Base-by-base conservation (phyloP, 2,797 vertebrate genomes). In the Siniperca scherzeri region DNA sequence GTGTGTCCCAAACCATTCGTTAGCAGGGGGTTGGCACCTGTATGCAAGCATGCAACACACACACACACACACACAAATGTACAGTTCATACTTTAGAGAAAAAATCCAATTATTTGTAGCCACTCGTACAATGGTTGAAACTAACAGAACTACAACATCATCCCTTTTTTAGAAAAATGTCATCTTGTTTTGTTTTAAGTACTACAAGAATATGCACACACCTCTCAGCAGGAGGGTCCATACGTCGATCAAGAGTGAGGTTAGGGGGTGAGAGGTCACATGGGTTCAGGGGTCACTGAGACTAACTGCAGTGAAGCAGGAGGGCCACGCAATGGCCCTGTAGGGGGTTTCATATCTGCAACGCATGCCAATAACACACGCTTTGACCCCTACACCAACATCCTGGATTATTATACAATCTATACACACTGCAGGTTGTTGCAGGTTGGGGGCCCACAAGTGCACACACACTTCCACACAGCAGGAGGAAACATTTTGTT, bases 1-100 rank as follows among this genome's bases (percentile, higher is more conserved):
- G 96, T 97, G 88, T 99, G 98, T 75, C 97, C 98, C 96, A 98
- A 96, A 56, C 96, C 96, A 1, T 98, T 99, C 90, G 95, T 94
- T 95, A 97, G 97, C 85, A 97, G 88, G 70, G 98, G 98, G 94
- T 93, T 97, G 83, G 98, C 98, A 96, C 98, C 98, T 99, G 90
- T 42, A 86, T 56, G 75, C 14, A 66, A 78, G 22, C 27, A 80
- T n/a, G 33, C 55, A 72, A 40, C 19, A 57, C 44, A 48, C 46
- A 78, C 21, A 79, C 57, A 71, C 7, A 48, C 48, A 81, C 30
- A 80, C 50, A 86, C 7, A 87, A 4, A 77, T 6, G 7, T 0
- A 77, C 17, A 75, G 3, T 33, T 72, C 13, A 40, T 12, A 36
- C 1, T 56, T 61, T 33, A 6, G 27, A 21, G 27, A 65, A 52